Conservation (phyloP, 1,140 invertebrate species). For the Bacillus rossius region DNA sequence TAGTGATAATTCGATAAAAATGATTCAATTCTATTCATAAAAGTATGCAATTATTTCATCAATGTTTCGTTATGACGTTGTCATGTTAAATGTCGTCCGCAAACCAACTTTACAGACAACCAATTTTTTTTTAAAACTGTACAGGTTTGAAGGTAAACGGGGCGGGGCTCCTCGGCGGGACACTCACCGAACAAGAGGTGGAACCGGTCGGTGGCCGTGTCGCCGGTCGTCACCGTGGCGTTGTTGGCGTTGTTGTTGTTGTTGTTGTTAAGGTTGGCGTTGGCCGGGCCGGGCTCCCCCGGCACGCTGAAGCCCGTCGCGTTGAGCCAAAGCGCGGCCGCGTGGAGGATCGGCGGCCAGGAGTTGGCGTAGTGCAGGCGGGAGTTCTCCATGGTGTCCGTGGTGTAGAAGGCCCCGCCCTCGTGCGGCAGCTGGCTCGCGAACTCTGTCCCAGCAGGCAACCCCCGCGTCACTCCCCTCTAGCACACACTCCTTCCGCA, state of each 20-base stretch:
- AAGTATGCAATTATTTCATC: too few species aligned
- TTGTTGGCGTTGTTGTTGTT: constrained; percentile 24
- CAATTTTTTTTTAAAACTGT: too few species aligned
- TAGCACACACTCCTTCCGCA: too few species aligned
- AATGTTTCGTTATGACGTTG: too few species aligned
- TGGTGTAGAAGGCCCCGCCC: constrained; percentile 95
- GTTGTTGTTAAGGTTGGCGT: background rate
- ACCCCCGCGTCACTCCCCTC: too few species aligned
- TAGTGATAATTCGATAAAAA: too few species aligned
- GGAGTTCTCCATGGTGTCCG: constrained; percentile 91
- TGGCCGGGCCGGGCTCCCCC: constrained; percentile 16
- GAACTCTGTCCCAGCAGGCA: constrained; percentile 61
- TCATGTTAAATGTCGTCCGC: too few species aligned
- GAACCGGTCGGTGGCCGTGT: constrained; percentile 61
- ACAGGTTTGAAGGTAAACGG: too few species aligned
- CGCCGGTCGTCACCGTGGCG: constrained; percentile 32
- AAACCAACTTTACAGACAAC: too few species aligned
- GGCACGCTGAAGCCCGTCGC: constrained; percentile 52
- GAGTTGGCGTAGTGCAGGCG: constrained; percentile 84
- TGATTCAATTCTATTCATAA: too few species aligned
- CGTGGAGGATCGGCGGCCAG: constrained; percentile 94
- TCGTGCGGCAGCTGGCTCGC: constrained; percentile 90
- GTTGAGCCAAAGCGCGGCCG: constrained; percentile 83
- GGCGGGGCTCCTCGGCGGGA: background rate
- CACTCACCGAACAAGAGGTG: constrained; percentile 82